Evolutionary conservation across 2,888 invertebrate genomes (phyloP).

Genomic region (Archaeoteleia sp.): DNA sequence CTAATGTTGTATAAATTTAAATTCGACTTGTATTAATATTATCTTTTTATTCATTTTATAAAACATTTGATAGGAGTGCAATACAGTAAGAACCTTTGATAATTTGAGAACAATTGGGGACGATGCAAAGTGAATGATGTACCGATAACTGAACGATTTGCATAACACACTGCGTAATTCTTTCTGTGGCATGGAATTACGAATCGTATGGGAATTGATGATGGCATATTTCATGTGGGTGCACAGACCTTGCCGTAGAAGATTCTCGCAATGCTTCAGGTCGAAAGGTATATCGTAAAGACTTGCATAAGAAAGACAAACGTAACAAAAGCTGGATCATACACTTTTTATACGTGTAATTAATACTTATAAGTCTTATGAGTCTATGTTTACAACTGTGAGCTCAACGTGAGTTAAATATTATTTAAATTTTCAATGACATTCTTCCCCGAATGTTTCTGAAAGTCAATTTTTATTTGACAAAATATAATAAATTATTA

Average conservation of each 20-base stretch:
- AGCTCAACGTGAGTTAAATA: no score
- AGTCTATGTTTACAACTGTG: no score
- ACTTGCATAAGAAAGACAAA: constrained; percentile 22
- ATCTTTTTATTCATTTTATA: no score
- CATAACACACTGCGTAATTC: constrained; percentile 41
- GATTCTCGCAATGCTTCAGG: constrained; percentile 43
- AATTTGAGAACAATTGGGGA: constrained; percentile 34
- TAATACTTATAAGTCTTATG: no score
- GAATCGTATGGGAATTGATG: constrained; percentile 48
- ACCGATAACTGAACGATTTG: constrained; percentile 28
- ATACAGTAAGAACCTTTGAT: no score
- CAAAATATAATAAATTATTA: no score
- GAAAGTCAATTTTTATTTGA: no score
- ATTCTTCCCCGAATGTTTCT: no score
- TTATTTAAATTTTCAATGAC: no score
- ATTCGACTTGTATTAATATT: no score
- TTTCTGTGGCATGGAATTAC: constrained; percentile 14
- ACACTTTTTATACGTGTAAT: constrained; percentile 14
- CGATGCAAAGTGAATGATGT: constrained; percentile 10
- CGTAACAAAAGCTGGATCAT: not conserved
- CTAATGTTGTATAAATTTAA: no score
- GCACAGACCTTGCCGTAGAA: constrained; percentile 56
- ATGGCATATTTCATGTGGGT: constrained; percentile 62
- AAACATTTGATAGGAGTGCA: no score
- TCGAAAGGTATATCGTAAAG: constrained; percentile 26